Base-by-base conservation (phyloP, 2,113 vertebrate species). In the Xiphophorus couchianus region DNA sequence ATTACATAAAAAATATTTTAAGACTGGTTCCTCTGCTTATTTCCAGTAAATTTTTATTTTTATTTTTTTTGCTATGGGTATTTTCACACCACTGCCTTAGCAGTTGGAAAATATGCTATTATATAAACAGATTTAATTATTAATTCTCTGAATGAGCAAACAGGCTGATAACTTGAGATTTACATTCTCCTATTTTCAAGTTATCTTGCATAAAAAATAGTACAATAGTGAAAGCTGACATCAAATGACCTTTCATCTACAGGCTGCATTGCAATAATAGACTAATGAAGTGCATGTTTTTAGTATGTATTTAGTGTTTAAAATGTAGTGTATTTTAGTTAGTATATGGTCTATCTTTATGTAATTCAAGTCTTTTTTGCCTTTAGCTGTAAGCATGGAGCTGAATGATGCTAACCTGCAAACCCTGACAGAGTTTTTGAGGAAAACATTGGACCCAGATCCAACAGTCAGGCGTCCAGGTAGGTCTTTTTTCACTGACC, bases 371-470 rank as follows among this genome's bases (percentile, higher is more conserved):
- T 1, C 35, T 72, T 65, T 42, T 13, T 42, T 66, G 9, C 7
- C 30, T 9, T 11, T 29, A 84, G 81, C 39, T 66, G 51, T 66
- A 77, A 89, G 73, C 92, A 99, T 99, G 98, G 98, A 99, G 86
- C 94, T 99, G 74, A 99, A 97, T 83, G 97, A 99, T 91, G 95
- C 94, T 74, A 98, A 99, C 93, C 95, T 99, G 77, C 97, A 98
- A 86, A 96, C 95, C 51, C 92, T 99, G 86, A 99, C 98, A 4
- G 98, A 99, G 83, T 99, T 97, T 81, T 91, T 99, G 51, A 95
- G 95, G 92, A 99, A 99, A 93, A 99, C 98, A 0, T 92, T 99
- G 78, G 96, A 97, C 92, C 97, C 98, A 69, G 97, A 99, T 90
- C 98, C 98, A 74, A 83, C 95, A 54, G 93, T 99, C 90, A 96